Percentiles rank a stretch among this genome's conserved stretches.
phyloP scores from a whole-genome alignment of 1,140 invertebrate species.

The Diabrotica virgifera region DNA sequence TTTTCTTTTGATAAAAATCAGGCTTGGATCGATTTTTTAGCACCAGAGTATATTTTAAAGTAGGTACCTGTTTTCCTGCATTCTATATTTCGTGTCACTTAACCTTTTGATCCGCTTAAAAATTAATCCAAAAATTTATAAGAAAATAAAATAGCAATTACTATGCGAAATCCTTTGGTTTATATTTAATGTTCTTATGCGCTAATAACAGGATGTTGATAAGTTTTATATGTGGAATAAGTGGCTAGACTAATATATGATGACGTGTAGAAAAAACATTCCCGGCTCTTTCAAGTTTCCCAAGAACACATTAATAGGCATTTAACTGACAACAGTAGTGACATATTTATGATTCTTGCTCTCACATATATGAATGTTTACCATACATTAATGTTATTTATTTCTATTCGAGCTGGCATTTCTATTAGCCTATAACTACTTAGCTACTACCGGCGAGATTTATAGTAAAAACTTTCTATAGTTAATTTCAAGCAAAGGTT shows the following conservation, averaged over 20 bases:
- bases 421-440: constrained; percentile 49
- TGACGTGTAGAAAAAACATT: constrained; percentile 37
- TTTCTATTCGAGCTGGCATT: constrained; percentile 47
- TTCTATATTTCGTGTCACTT: no score
- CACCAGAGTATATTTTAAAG: no score
- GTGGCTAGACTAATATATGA: background rate
- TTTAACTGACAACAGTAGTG: constrained; percentile 49
- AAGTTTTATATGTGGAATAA: background rate
- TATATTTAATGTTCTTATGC: no score
- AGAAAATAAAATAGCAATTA: no score
- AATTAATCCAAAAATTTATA: no score
- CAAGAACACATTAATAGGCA: constrained; percentile 50
- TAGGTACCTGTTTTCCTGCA: no score
- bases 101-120: no score
- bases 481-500: constrained; percentile 38
- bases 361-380: constrained; percentile 50
- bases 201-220: no score
- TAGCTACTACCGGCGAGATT: constrained; percentile 39
- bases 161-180: no score
- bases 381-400: constrained; percentile 51
- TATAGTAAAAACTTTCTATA: constrained; percentile 40
- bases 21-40: no score
- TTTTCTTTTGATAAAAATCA: no score
- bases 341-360: constrained; percentile 49
- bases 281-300: constrained; percentile 41